Conservation (phyloP, 2,797 vertebrate species). For the Rhinophrynus dorsalis region DNA sequence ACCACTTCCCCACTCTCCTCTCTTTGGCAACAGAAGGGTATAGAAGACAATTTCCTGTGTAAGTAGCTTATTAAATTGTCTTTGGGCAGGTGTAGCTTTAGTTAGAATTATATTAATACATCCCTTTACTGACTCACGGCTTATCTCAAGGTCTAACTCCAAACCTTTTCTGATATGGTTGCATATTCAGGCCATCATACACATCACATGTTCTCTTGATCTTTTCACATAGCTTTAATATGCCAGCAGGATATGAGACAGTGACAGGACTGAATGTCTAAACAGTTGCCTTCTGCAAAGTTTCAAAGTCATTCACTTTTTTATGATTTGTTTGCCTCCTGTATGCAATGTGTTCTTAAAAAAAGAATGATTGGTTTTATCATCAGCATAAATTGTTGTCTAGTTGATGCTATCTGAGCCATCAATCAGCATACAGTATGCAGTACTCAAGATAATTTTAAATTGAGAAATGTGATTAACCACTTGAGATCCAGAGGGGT, state of each 20-base stretch:
- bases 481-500: too few species aligned
- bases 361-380: conserved; percentile 43
- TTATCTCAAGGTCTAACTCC: too few species aligned
- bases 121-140: too few species aligned
- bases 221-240: conserved; percentile 15
- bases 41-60: too few species aligned
- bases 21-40: too few species aligned
- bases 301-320: conserved; percentile 44
- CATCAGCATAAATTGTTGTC: conserved; percentile 37
- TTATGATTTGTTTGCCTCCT: conserved; percentile 34
- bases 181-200: too few species aligned
- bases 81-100: too few species aligned
- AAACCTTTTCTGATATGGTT: too few species aligned
- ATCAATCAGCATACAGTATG: conserved; percentile 29
- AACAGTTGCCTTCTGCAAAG: conserved; percentile 22
- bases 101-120: too few species aligned
- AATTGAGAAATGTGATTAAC: conserved; percentile 7
- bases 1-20: too few species aligned
- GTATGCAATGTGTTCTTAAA: conserved; percentile 19
- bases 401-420: conserved; percentile 14
- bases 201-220: too few species aligned
- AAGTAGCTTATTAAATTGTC: too few species aligned
- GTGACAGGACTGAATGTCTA: conserved; percentile 21
- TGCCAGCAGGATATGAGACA: conserved; percentile 1
- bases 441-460: background rate